Evolutionary conservation across 2,113 vertebrate genomes (phyloP), one percentile per base, ranked within the genome.

Genomic region (Synodontis membranacea): DNA sequence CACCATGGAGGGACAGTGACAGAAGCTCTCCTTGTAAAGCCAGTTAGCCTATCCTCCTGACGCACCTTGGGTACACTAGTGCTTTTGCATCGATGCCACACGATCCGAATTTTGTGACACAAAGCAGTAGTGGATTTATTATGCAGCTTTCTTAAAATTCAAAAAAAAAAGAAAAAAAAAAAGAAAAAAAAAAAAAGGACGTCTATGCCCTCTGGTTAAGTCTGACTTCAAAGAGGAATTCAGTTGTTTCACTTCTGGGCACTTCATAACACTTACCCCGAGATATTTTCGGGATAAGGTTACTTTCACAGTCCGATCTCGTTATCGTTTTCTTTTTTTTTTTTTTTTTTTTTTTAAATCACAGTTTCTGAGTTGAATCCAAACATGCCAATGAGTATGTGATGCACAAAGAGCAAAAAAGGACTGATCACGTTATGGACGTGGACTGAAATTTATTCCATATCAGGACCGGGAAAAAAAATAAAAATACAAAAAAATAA

Each of bases 1-100:
- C 93, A 93, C 95, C 96, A 95, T 89, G 96, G 95, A 94, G 88
- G 95, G 95, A 95, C 95, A 96, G 95, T 96, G 96, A 97, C 96
- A 97, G 96, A 97, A 97, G 96, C 96, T 96, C 95, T 97, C 97
- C 96, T 96, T 96, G 94, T 94, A 90, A 91, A 91, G 90, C 89
- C 70, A 83, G 90, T 92, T 92, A 92, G 86, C 92, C 91, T 91
- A 88, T 79, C 89, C 85, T 86, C 87, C 76, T 86, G 84, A 75
- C 31, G 23, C 72, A 74, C 60, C 66, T 83, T 31, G 84, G 10
- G 42, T 54, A 75, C 78, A 75, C 66, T 60, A 34, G 64, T 60
- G 60, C 62, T 68, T 31, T 52, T 37, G 84, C 48, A 54, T 76
- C 83, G 25, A 5, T 68, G 81, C 62, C 42, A 50, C 39, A 68